These are phyloP conservation scores for Protaetia brevitarsis DNA, from an alignment of 1,140 invertebrate species.

Conservation along the genomic window DNA sequence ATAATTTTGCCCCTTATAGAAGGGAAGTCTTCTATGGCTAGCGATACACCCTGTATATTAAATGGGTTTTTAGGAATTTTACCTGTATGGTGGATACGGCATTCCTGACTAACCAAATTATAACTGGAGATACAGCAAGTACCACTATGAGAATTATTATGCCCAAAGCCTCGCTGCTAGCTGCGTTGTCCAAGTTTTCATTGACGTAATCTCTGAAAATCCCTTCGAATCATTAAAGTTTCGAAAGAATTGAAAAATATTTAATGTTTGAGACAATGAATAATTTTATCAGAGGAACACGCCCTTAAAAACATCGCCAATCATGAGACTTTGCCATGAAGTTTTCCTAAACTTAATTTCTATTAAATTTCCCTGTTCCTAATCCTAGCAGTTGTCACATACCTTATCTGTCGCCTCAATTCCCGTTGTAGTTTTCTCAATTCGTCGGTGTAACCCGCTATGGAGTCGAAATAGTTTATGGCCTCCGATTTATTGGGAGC, in stretches of 20 bases:
- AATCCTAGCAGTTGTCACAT: conserved; percentile 28
- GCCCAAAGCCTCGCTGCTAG: conserved; percentile 71
- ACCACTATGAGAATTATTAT: conserved; percentile 75
- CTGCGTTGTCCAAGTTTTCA: conserved; percentile 65
- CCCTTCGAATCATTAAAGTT: no score
- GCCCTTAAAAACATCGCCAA: no score
- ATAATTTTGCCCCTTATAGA: no score
- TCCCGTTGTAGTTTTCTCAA: conserved; percentile 69
- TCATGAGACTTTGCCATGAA: no score
- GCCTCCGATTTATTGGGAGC: conserved; percentile 63
- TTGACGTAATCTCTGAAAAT: conserved; percentile 69
- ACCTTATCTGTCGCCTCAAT: conserved; percentile 69
- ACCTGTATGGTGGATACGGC: conserved; percentile 84
- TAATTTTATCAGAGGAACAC: no score
- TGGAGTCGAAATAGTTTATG: conserved; percentile 73
- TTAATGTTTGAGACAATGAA: no score
- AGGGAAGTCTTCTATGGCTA: no score
- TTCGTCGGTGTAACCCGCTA: conserved; percentile 70
- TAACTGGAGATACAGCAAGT: conserved; percentile 76
- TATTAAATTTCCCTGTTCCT: neutral
- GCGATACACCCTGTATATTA: no score
- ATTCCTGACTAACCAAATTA: conserved; percentile 77
- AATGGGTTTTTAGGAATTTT: no score
- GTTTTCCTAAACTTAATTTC: no score
- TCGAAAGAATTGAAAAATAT: conserved; percentile 15